A percentile compares a stretch with the other conserved stretches of the same genome.
Conservation (phyloP, 1,140 invertebrate genomes). For the Ceratina calcarata region DNA sequence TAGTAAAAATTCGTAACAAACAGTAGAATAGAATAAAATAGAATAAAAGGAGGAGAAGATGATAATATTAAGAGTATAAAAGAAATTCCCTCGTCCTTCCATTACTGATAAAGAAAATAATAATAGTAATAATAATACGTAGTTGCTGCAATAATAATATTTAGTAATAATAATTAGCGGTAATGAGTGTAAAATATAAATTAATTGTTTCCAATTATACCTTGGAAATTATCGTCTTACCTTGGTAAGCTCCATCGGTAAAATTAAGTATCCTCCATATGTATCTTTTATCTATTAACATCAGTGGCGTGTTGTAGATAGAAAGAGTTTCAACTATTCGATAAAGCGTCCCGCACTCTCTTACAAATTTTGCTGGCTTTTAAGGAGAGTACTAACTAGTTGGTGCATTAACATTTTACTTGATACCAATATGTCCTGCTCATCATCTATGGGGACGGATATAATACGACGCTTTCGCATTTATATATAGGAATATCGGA, state of each 20-base stretch:
- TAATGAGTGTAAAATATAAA: slow-evolving; percentile 60
- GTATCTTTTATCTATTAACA: slow-evolving; percentile 56
- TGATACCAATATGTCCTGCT: slow-evolving; percentile 59
- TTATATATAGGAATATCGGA: slow-evolving; percentile 25
- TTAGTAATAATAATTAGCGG: slow-evolving; percentile 34
- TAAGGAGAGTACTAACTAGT: slow-evolving; percentile 76
- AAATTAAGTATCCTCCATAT: slow-evolving; percentile 60
- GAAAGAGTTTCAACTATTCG: slow-evolving; percentile 75
- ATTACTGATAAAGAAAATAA: slow-evolving; percentile 42
- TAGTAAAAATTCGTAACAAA: slow-evolving; percentile 49
- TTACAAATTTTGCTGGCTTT: slow-evolving; percentile 73
- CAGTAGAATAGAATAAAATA: slow-evolving; percentile 45
- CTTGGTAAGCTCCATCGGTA: slow-evolving; percentile 1
- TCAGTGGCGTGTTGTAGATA: slow-evolving; percentile 65
- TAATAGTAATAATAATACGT: slow-evolving; percentile 3
- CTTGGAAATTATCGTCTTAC: slow-evolving; percentile 5
- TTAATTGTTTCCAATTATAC: slow-evolving; percentile 51
- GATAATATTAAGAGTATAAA: slow-evolving; percentile 54
- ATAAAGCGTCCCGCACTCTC: slow-evolving; percentile 79
- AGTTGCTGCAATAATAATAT: slow-evolving; percentile 4
- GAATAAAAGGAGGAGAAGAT: slow-evolving; percentile 49
- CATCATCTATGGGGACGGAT: slow-evolving; percentile 78
- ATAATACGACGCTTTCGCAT: slow-evolving; percentile 74
- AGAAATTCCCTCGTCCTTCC: slow-evolving; percentile 61
- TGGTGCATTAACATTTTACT: slow-evolving; percentile 56